These are phyloP conservation scores for Perca flavescens DNA, from an alignment of 2,113 vertebrate species.

Conservation along the genomic window DNA sequence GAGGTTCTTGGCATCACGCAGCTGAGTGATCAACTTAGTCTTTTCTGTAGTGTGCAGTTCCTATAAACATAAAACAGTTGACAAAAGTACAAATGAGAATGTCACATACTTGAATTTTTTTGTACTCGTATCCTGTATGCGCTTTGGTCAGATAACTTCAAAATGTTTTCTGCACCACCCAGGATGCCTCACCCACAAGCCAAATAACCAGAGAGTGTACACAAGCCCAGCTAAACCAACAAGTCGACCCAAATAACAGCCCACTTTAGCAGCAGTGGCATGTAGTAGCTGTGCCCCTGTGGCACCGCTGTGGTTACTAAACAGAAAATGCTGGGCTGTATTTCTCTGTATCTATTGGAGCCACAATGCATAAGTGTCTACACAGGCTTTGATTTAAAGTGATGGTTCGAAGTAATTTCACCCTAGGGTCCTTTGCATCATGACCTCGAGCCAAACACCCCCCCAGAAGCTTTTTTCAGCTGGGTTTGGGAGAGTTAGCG, in stretches of 20 bases:
- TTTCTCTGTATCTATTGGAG: background rate
- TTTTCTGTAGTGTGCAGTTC: slow-evolving; percentile 96
- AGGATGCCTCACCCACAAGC: slow-evolving; percentile 58
- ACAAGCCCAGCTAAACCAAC: slow-evolving; percentile 68
- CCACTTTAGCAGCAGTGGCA: slow-evolving; percentile 46
- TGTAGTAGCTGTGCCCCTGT: slow-evolving; percentile 43
- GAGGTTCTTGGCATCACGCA: slow-evolving; percentile 95
- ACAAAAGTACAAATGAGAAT: slow-evolving; percentile 23
- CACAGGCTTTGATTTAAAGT: background rate
- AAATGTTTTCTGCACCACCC: slow-evolving; percentile 65
- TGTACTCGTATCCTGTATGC: background rate
- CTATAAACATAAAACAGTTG: slow-evolving; percentile 78
- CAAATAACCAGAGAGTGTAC: slow-evolving; percentile 41
- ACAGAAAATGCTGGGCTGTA: slow-evolving; percentile 39
- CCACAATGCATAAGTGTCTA: background rate
- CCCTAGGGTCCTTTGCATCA: too few species aligned
- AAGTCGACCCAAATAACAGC: slow-evolving; percentile 73
- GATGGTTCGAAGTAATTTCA: too few species aligned
- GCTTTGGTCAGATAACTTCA: slow-evolving; percentile 24
- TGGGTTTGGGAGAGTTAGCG: too few species aligned
- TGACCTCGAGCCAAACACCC: too few species aligned
- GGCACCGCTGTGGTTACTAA: slow-evolving; percentile 27
- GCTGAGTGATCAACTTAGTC: slow-evolving; percentile 95
- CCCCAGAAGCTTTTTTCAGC: too few species aligned
- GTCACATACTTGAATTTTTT: background rate